A percentile compares a stretch with the other conserved stretches of the same genome.
Conservation (phyloP, 1,140 invertebrate genomes). For the Neomicropteryx cornuta region DNA sequence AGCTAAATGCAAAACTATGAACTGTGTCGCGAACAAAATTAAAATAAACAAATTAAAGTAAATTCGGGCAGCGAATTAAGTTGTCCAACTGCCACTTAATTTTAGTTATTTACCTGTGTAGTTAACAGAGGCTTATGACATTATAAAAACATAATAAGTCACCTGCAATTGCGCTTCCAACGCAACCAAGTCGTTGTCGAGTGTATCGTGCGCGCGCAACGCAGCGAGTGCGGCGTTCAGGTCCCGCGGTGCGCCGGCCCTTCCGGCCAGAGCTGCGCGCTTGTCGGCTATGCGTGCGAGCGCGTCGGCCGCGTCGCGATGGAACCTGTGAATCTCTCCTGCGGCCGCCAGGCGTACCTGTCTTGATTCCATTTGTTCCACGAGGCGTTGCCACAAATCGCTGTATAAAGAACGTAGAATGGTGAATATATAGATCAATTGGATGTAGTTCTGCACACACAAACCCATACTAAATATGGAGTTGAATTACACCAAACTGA, state of each 20-base stretch:
- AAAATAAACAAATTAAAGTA: too few relatives aligned
- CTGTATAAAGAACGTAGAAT: slow-evolving; percentile 37
- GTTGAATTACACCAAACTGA: too few relatives aligned
- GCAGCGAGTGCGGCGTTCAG: slow-evolving; percentile 77
- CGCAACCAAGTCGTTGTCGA: slow-evolving; percentile 91
- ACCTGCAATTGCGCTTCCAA: slow-evolving; percentile 87
- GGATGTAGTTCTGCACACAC: too few relatives aligned
- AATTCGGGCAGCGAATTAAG: too few relatives aligned
- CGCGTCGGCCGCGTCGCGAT: slow-evolving; percentile 90
- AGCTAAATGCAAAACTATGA: too few relatives aligned
- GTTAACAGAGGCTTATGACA: too few relatives aligned
- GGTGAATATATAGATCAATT: too few relatives aligned
- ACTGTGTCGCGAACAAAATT: too few relatives aligned
- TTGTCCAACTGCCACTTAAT: too few relatives aligned
- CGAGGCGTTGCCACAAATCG: slow-evolving; percentile 77
- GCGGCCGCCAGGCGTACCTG: slow-evolving; percentile 82
- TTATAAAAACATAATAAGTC: too few relatives aligned
- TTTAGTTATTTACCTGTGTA: too few relatives aligned
- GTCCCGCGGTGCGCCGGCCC: slow-evolving; percentile 43
- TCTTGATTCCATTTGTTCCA: slow-evolving; percentile 75
- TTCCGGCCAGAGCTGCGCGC: slow-evolving; percentile 19
- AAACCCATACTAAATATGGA: too few relatives aligned
- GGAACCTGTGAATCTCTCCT: slow-evolving; percentile 93
- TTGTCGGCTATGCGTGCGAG: slow-evolving; percentile 60
- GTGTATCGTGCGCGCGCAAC: slow-evolving; percentile 81